These are phyloP conservation scores for Drosophila pectinifera DNA, from an alignment of 1,140 invertebrate genomes.

Conservation along the genomic window DNA sequence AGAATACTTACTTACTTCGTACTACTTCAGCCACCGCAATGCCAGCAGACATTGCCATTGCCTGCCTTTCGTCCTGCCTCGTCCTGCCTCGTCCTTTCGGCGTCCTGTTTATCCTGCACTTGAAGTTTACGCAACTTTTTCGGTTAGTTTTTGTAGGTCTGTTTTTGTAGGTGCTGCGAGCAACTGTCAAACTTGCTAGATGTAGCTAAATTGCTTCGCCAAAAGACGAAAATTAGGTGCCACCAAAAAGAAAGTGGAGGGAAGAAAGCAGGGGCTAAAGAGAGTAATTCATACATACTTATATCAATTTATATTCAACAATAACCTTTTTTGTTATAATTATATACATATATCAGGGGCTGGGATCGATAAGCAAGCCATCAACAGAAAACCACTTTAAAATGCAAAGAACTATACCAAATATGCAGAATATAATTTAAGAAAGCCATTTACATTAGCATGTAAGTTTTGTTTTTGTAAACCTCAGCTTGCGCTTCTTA, in stretches of 20 bases:
- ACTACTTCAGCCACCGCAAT: conserved; percentile 37
- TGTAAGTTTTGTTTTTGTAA: no score
- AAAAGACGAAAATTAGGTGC: conserved; percentile 27
- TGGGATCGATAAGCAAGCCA: no score
- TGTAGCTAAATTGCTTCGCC: conserved; percentile 43
- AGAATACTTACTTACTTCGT: conserved; percentile 61
- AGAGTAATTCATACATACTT: neutral
- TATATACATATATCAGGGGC: no score
- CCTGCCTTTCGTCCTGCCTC: neutral
- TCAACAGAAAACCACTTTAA: no score
- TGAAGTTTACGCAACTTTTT: conserved; percentile 73
- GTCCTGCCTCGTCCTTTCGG: neutral
- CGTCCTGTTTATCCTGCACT: conserved; percentile 53
- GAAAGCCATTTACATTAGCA: no score
- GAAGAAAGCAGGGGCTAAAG: neutral
- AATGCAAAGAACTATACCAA: no score
- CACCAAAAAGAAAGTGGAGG: neutral
- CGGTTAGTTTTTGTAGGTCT: conserved; percentile 39
- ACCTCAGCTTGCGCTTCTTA: no score
- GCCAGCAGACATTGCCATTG: conserved; percentile 29
- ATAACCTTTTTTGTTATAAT: no score
- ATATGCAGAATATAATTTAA: no score
- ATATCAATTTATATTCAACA: no score
- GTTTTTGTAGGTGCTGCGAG: conserved; percentile 57
- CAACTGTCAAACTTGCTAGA: conserved; percentile 70